Evolutionary conservation across 2,113 vertebrate species (phyloP), one percentile per base, ranked within the genome.

Genomic region (Tauraco erythrolophus): DNA sequence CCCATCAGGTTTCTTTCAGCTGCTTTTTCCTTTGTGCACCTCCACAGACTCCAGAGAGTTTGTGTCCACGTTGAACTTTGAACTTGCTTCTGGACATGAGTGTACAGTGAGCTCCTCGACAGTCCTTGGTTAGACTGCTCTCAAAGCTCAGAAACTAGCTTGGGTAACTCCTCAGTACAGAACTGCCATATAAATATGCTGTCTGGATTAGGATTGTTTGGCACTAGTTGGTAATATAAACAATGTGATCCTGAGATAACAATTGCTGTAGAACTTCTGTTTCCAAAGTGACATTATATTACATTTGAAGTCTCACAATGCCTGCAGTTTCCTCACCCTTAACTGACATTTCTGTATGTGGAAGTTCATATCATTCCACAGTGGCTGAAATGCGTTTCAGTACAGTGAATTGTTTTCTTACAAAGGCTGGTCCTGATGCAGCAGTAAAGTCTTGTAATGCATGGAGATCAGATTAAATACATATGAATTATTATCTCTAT

Each of bases 391-490:
- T 97, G 84, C 87, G 97, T 97, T 94, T 97, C 92, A 96, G 85
- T 89, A 94, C 93, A 96, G 91, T 92, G 92, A 95, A 94, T 97
- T 96, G 77, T 97, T 96, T 77, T 68, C 89, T 94, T 94, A 39
- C 81, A 91, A 95, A 97, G 84, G 71, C 95, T 95, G 89, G 93
- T 95, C 89, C 72, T 92, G 82, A 93, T 93, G 83, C 84, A 96
- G 86, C 79, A 81, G 91, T 77, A 70, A 96, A 97, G 84, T 94
- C 91, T 95, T 62, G 80, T 84, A 96, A 97, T 84, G 87, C 72
- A 65, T 27, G 14, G 91, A 97, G 94, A 98, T 98, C 95, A 96
- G 98, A 97, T 98, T 97, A 98, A 98, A 97, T 97, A 77, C 79
- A 88, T 98, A 96, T 95, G 95, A 97, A 94, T 98, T 97, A 97